phyloP scores from a whole-genome alignment of 1,140 invertebrate species.

The Panonychus citri region DNA sequence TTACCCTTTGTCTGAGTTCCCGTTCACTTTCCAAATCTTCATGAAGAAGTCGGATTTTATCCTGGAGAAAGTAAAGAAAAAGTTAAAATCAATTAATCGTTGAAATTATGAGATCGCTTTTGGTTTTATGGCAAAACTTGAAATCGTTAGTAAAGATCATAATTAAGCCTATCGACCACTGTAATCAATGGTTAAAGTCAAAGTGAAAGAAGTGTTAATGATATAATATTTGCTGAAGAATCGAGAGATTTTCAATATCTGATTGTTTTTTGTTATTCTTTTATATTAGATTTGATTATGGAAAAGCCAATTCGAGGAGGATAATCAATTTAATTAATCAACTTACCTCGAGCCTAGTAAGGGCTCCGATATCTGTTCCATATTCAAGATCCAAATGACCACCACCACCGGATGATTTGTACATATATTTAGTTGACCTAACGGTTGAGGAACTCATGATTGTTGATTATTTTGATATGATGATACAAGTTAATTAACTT shows the following conservation, averaged over 20 bases:
- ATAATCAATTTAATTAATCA: not conserved
- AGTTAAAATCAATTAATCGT: too few relatives aligned
- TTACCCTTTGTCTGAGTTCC: constrained; percentile 86
- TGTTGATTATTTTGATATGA: not conserved
- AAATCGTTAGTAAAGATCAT: too few relatives aligned
- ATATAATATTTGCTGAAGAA: too few relatives aligned
- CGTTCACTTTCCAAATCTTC: constrained; percentile 92
- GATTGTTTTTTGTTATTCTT: too few relatives aligned
- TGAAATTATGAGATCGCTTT: too few relatives aligned
- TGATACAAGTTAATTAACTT: not conserved
- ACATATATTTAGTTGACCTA: constrained; percentile 66
- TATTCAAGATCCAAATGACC: constrained; percentile 82
- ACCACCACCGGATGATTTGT: constrained; percentile 48
- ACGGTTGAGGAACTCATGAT: constrained; percentile 20
- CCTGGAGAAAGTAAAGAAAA: constrained; percentile 41
- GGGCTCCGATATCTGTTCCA: constrained; percentile 64
- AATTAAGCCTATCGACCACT: too few relatives aligned
- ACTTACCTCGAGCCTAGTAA: constrained; percentile 73
- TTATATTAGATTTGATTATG: too few relatives aligned
- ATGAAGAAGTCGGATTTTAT: constrained; percentile 87
- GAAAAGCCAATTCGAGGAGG: too few relatives aligned
- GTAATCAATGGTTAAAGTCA: too few relatives aligned
- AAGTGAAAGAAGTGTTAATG: too few relatives aligned
- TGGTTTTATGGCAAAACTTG: too few relatives aligned
- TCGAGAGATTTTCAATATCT: too few relatives aligned